A percentile compares a stretch with the other conserved stretches of the same genome.
phyloP scores from a whole-genome alignment of 2,797 vertebrate species.

The Orientallactaga sibirica region DNA sequence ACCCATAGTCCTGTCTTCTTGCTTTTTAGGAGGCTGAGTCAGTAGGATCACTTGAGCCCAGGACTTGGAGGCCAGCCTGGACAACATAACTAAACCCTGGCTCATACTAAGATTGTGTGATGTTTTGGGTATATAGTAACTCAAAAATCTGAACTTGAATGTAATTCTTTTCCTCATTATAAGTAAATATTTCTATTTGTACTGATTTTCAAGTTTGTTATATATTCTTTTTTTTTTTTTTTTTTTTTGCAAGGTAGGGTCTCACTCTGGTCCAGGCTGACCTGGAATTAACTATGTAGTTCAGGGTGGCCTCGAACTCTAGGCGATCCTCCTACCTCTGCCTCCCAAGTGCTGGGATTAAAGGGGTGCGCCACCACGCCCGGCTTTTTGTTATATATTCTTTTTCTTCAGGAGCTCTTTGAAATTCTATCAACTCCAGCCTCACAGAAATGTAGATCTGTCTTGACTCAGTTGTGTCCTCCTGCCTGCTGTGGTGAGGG shows the following conservation, averaged over 20 bases:
- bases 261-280: not conserved
- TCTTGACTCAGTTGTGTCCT: not conserved
- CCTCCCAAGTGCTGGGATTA: not conserved
- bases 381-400: not conserved
- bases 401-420: constrained; percentile 18
- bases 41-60: not conserved
- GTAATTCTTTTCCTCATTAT: constrained; percentile 25
- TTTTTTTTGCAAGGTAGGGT: not conserved
- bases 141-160: not conserved
- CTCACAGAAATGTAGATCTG: not conserved
- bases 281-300: not conserved
- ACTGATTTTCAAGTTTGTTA: constrained; percentile 10
- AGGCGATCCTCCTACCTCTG: not conserved
- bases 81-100: not conserved
- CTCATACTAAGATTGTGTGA: not conserved
- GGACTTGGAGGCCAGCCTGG: not conserved
- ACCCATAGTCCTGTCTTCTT: not conserved
- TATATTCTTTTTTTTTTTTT: constrained; percentile 41
- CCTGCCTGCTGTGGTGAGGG: not conserved
- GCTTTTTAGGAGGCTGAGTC: not conserved
- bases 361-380: no score
- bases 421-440: constrained; percentile 13
- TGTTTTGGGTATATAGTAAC: not conserved
- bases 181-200: constrained; percentile 38
- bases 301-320: not conserved